These are phyloP conservation scores for Sebastes itinus DNA, from an alignment of 2,797 vertebrate species.

Conservation along the genomic window DNA sequence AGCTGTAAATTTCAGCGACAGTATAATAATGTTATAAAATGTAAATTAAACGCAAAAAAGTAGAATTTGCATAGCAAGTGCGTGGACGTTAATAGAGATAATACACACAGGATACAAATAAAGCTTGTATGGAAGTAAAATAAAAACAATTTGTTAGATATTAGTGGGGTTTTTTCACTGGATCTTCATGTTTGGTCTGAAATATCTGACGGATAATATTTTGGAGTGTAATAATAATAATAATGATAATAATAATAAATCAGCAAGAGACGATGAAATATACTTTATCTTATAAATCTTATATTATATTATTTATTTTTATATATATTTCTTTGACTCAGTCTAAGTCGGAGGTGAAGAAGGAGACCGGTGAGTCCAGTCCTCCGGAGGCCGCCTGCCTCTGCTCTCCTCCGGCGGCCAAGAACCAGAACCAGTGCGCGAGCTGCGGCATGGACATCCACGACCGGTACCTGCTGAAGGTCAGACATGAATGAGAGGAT, in stretches of 20 bases:
- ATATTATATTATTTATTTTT: no score
- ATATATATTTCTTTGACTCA: slow-evolving; percentile 47
- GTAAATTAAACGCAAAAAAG: neutral
- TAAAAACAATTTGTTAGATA: neutral
- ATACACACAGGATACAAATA: neutral
- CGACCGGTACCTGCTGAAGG: slow-evolving; percentile 94
- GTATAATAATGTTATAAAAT: neutral
- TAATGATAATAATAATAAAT: neutral
- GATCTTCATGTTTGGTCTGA: neutral
- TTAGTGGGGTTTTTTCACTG: neutral
- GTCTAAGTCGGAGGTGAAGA: slow-evolving; percentile 93
- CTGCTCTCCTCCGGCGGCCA: slow-evolving; percentile 90
- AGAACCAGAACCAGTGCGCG: slow-evolving; percentile 94
- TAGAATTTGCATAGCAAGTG: neutral
- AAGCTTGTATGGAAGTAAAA: neutral
- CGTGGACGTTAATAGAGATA: neutral
- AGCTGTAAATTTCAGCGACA: no score
- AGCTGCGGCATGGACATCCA: slow-evolving; percentile 94
- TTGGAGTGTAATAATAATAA: neutral
- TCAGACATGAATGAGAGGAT: slow-evolving; percentile 48
- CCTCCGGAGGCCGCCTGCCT: slow-evolving; percentile 90
- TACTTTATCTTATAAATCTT: no score
- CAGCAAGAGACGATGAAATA: neutral
- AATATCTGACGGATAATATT: neutral
- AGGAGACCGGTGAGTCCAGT: slow-evolving; percentile 85